Base-by-base conservation (phyloP, 2,113 vertebrate species). In the Rallus limicola region DNA sequence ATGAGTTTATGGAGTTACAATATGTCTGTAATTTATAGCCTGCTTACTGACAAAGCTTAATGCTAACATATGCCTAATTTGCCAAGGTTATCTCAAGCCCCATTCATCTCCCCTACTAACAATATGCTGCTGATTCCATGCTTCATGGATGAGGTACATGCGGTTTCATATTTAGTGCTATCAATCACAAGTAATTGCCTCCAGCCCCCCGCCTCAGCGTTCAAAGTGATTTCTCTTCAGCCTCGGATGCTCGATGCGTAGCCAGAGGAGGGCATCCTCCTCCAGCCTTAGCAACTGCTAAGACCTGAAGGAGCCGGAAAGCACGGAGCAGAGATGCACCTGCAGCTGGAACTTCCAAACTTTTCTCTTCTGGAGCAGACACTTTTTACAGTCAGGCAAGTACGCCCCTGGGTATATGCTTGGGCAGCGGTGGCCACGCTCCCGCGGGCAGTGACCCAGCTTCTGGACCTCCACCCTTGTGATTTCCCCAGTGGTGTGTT, bases 101-200 rank as follows among this genome's bases (percentile, higher is more conserved):
- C 98, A 98, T 98, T 98, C 98, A 97, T 98, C 98, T 98, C 97
- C 91, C 93, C 93, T 93, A 92, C 97, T 95, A 98, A 98, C 98
- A 98, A 97, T 97, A 97, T 94, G 95, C 95, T 97, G 96, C 96
- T 95, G 96, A 95, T 97, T 97, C 98, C 90, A 69, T 84, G 97
- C 97, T 97, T 96, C 95, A 96, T 93, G 96, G 96, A 97, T 96
- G 97, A 97, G 97, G 97, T 96, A 93, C 98, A 96, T 83, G 97
- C 5, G 97, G 97, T 98, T 98, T 98, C 98, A 98, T 98, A 97
- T 98, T 98, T 98, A 98, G 96, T 67, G 97, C 97, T 97, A 98
- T 98, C 98, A 97, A 98, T 99, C 98, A 98, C 98, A 97, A 97
- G 97, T 98, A 98, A 98, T 98, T 98, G 98, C 97, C 97, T 97